Evolutionary conservation across 2,888 invertebrate species (phyloP).

Genomic region (Slavum lentiscoides): DNA sequence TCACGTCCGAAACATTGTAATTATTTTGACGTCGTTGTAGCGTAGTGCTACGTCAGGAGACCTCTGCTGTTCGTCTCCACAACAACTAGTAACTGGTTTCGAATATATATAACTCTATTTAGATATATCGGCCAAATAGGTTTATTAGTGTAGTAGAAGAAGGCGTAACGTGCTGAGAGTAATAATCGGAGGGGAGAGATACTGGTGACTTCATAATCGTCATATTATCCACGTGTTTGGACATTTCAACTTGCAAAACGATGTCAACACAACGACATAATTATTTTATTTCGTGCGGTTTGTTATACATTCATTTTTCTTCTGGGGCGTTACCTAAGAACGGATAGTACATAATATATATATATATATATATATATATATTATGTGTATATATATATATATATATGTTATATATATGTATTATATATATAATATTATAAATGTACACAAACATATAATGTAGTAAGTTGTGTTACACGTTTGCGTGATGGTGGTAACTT

Average conservation of each 20-base stretch:
- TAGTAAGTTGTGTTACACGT: too few relatives aligned
- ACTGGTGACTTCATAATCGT: constrained; percentile 8
- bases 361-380: too few relatives aligned
- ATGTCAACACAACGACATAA: constrained; percentile 1
- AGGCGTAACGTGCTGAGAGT: not conserved
- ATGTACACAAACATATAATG: too few relatives aligned
- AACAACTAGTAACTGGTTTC: constrained; percentile 28
- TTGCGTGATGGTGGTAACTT: too few relatives aligned
- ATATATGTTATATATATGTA: too few relatives aligned
- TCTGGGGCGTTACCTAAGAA: not conserved
- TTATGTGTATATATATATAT: too few relatives aligned
- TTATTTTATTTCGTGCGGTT: constrained; percentile 1
- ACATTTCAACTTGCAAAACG: constrained; percentile 20
- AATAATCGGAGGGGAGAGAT: not conserved
- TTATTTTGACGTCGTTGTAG: constrained; percentile 24
- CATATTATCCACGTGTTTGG: not conserved
- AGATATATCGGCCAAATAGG: constrained; percentile 25
- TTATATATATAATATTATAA: too few relatives aligned
- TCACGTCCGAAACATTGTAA: constrained; percentile 45
- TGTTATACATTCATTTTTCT: not conserved
- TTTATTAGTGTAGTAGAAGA: not conserved
- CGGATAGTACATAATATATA: too few relatives aligned
- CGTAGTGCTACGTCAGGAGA: constrained; percentile 16
- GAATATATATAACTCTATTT: constrained; percentile 6
- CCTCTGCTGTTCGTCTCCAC: constrained; percentile 13